A percentile compares a stretch with the other conserved stretches of the same genome.
These are phyloP conservation scores for Nemotelus pantherinus DNA, from an alignment of 2,888 invertebrate species.

Conservation along the genomic window DNA sequence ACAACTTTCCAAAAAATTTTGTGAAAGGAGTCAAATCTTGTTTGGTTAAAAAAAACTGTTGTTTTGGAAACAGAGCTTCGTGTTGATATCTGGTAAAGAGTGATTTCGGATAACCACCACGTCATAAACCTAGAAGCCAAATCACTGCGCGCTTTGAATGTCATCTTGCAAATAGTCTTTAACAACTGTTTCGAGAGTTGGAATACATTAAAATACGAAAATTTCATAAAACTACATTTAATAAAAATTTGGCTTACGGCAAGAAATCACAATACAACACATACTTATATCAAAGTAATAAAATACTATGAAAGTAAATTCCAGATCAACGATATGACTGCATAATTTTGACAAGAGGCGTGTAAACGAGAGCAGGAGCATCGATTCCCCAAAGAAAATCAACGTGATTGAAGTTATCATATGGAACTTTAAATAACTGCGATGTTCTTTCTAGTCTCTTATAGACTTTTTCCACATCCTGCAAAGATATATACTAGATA, in stretches of 20 bases:
- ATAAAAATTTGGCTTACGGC: slow-evolving; percentile 24
- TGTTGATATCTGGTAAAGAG: no score
- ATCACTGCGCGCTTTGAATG: no score
- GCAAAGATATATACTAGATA: not conserved
- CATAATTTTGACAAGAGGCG: slow-evolving; percentile 63
- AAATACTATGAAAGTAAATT: not conserved
- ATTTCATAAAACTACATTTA: not conserved
- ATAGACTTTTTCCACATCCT: slow-evolving; percentile 49
- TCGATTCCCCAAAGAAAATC: slow-evolving; percentile 77
- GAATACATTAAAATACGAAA: no score
- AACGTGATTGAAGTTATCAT: slow-evolving; percentile 75
- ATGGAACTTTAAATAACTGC: slow-evolving; percentile 65
- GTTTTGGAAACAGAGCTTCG: no score
- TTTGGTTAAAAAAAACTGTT: no score
- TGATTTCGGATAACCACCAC: no score
- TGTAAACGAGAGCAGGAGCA: slow-evolving; percentile 70
- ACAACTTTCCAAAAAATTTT: no score
- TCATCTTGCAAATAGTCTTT: no score
- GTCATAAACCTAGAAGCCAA: no score
- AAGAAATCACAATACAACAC: slow-evolving; percentile 26
- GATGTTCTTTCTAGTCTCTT: slow-evolving; percentile 30
- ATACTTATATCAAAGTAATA: not conserved
- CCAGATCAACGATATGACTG: slow-evolving; percentile 21
- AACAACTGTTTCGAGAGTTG: no score
- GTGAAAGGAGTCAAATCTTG: no score